Evolutionary conservation across 2,113 vertebrate genomes (phyloP).

Genomic region (Delphinapterus leucas): DNA sequence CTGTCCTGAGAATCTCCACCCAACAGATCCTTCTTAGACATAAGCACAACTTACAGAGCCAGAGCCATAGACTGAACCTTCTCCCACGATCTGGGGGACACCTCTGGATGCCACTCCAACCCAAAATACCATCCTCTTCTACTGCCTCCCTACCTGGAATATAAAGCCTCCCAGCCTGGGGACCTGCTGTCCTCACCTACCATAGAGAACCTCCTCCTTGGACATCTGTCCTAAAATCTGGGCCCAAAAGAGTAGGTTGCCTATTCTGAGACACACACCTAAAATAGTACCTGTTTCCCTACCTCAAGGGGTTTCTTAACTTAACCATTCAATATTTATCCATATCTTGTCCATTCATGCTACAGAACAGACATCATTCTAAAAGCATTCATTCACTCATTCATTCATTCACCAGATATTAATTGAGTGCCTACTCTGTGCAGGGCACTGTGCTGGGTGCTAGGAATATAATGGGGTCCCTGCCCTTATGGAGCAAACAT

Average conservation of each 20-base stretch:
- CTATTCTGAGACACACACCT: neutral
- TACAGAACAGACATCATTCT: neutral
- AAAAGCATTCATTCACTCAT: neutral
- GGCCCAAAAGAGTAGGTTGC: neutral
- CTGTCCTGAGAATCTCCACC: neutral
- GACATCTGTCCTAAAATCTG: neutral
- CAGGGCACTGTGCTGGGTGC: neutral
- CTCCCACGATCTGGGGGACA: neutral
- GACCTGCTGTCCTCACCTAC: neutral
- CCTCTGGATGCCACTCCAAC: neutral
- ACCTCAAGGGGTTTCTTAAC: neutral
- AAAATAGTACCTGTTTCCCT: neutral
- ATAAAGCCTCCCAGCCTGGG: neutral
- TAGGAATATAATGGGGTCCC: neutral
- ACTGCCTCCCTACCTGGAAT: neutral
- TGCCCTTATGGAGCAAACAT: neutral
- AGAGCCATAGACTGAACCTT: neutral
- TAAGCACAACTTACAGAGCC: neutral
- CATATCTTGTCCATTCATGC: neutral
- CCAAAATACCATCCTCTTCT: neutral
- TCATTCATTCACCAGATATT: neutral
- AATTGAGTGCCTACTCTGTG: neutral
- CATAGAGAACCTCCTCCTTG: neutral
- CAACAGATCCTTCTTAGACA: neutral
- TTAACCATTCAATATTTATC: neutral